Evolutionary conservation across 2,797 vertebrate species (phyloP), one percentile per base, ranked within the genome.

Genomic region (Tapera naevia): DNA sequence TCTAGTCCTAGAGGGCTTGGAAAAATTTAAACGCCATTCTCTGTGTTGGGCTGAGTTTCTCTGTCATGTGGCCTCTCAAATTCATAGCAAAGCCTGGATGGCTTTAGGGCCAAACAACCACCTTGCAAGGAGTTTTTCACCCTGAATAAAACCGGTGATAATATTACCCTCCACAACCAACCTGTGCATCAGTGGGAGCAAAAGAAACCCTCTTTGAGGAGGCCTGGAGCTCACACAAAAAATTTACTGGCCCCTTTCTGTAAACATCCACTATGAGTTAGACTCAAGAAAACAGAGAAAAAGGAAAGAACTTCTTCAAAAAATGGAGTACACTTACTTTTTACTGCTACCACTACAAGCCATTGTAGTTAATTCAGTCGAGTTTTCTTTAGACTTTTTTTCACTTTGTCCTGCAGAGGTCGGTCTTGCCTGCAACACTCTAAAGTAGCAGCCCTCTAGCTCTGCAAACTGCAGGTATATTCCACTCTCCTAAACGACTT

Each of bases 371-470:
- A 48, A 28, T 23, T 50, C 64, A 37, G 17, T 13, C 6, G 30
- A 1, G 11, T 76, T 71, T 37, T 81, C 41, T 57, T 11, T 3
- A 18, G 46, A 23, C 53, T 53, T 78, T 18, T 18, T 53, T 75
- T 45, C 51, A 11, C 30, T 94, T 95, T 35, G 24, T 87, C 97
- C 98, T 97, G 97, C 96, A 98, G 98, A 97, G 97, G 97, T 97
- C 98, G 70, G 94, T 91, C 86, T 98, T 97, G 96, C 74, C 98
- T 92, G 95, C 82, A 70, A 48, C 80, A 97, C 86, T 33, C 80
- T 13, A 27, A 82, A 93, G 32, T 1, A 41, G 19, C 23, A 46
- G 11, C 10, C 2, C 16, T 61, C 35, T 8, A 45, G 48, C 46
- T 80, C 35, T 32, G 41, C 58, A n/a, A 39, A 27, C 25, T 24